Evolutionary conservation across 2,797 vertebrate genomes (phyloP), one percentile per base, ranked within the genome.

Genomic region (Tangara arthus): DNA sequence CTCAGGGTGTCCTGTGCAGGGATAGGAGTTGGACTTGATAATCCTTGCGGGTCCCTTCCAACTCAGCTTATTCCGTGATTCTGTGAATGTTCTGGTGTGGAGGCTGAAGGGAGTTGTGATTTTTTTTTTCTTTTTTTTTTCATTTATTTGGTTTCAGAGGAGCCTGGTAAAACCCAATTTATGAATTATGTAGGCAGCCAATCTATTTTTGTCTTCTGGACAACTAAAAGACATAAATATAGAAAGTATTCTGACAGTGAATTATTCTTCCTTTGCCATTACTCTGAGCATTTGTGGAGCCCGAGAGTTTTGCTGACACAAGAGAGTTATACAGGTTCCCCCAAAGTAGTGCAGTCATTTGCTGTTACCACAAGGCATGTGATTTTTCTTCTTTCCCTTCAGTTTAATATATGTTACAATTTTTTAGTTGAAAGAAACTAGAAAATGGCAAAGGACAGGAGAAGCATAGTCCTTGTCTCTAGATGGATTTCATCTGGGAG

Each of bases 161-260:
- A 82, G 64, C 60, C 42, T 72, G 69, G 37, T 90, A 93, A 93
- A 96, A 95, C 76, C 1, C 69, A 88, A 44, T 95, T 92, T 90
- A 93, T 96, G 90, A 95, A 89, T 94, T 94, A 57, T 69, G 46
- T 73, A 56, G 78, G 73, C 91, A 94, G 90, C 82, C 69, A 91
- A 75, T 89, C 80, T 92, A 5, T 83, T 96, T 95, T 96, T 93
- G 82, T 96, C 95, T 94, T 52, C 56, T 73, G 68, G 84, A 93
- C 82, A 90, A 65, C 77, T 85, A 78, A 90, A 94, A 94, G 77
- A 71, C 88, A 89, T 97, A 94, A 95, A 96, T 95, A 91, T 42
- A 82, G 82, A 91, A 90, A 0, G n/a, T 88, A 52, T 87, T 92
- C 59, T 0, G 1, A 64, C 75, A 85, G 68, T 66, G 70, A 90